A percentile compares a stretch with the other conserved stretches of the same genome.
These are phyloP conservation scores for Drosophila barbarae DNA, from an alignment of 2,888 invertebrate genomes.

Conservation along the genomic window DNA sequence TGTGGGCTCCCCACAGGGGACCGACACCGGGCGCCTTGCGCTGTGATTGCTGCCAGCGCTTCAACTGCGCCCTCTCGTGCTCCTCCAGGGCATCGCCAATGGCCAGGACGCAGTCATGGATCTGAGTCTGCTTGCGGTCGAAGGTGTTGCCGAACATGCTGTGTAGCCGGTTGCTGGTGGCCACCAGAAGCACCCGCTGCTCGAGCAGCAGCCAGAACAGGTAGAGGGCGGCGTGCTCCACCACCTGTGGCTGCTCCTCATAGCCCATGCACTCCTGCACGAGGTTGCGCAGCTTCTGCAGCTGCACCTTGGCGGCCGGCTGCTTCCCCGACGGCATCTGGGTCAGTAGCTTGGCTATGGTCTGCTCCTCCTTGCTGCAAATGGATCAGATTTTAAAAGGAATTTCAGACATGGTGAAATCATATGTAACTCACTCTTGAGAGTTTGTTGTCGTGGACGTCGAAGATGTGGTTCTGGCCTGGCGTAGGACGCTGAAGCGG, in stretches of 20 bases:
- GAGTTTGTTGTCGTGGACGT: constrained; percentile 51
- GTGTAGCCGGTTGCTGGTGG: constrained; percentile 82
- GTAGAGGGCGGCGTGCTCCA: constrained; percentile 84
- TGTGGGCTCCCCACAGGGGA: constrained; percentile 69
- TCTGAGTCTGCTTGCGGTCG: constrained; percentile 81
- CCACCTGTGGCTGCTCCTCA: constrained; percentile 82
- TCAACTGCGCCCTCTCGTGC: constrained; percentile 80
- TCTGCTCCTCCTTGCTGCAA: constrained; percentile 57
- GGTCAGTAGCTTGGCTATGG: constrained; percentile 58
- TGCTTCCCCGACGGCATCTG: constrained; percentile 60
- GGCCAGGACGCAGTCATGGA: constrained; percentile 82
- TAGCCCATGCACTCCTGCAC: constrained; percentile 80
- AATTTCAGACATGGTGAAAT: constrained; percentile 55
- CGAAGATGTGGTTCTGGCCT: constrained; percentile 15
- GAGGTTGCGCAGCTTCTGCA: constrained; percentile 76
- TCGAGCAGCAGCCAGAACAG: constrained; percentile 83
- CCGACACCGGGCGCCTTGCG: constrained; percentile 17
- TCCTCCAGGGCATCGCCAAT: constrained; percentile 81
- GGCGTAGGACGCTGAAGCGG: constrained; percentile 37
- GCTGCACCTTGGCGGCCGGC: constrained; percentile 60
- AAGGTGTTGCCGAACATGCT: constrained; percentile 83
- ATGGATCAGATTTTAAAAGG: neutral
- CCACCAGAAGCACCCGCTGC: constrained; percentile 81
- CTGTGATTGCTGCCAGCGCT: constrained; percentile 77
- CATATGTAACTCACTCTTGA: constrained; percentile 49